phyloP scores from a whole-genome alignment of 1,140 invertebrate species.

The Pantala flavescens region DNA sequence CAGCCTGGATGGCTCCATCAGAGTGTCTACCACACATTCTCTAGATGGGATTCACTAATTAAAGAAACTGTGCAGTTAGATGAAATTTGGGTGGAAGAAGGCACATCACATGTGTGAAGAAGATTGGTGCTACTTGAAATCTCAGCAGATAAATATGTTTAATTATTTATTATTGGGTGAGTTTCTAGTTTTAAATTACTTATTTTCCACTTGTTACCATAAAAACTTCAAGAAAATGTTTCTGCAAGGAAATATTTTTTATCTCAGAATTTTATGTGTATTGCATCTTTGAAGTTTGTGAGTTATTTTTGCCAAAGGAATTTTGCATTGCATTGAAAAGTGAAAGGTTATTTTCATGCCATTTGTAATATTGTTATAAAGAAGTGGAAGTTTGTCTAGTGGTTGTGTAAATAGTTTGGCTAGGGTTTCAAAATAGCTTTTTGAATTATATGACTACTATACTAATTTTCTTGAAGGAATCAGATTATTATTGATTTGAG shows the following conservation, averaged over 20 bases:
- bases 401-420: too few species aligned
- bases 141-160: neutral
- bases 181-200: neutral
- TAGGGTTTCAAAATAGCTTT: too few species aligned
- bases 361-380: neutral
- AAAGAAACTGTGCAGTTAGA: neutral
- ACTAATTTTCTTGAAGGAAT: too few species aligned
- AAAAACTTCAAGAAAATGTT: neutral
- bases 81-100: neutral
- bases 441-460: too few species aligned
- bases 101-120: neutral
- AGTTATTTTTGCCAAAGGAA: neutral
- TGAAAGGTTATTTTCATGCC: neutral
- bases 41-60: neutral
- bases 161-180: neutral
- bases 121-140: neutral
- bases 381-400: too few species aligned
- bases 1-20: neutral
- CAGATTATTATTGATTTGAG: too few species aligned
- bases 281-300: neutral
- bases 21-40: neutral
- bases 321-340: neutral
- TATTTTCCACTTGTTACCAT: neutral
- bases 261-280: neutral
- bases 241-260: too few species aligned